A percentile compares a stretch with the other conserved stretches of the same genome.
These are phyloP conservation scores for Trichonephila inaurata DNA, from an alignment of 1,140 invertebrate genomes.

Conservation along the genomic window DNA sequence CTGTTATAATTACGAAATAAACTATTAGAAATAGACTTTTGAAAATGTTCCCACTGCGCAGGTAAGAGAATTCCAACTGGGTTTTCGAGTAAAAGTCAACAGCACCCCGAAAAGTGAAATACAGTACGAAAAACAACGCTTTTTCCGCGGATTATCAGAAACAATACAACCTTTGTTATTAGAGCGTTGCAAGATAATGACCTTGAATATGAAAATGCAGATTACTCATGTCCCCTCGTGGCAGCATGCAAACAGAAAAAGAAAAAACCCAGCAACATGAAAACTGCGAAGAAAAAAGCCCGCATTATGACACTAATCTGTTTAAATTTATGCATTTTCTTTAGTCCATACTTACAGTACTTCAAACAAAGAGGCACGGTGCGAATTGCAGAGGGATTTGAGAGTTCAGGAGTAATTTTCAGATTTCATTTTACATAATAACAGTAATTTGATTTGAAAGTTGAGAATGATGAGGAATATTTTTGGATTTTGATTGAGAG, in stretches of 20 bases:
- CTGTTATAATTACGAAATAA: too few relatives aligned
- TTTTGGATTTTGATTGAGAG: background rate
- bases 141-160: background rate
- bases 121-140: background rate
- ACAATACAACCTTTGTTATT: slow-evolving; percentile 8
- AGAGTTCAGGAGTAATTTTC: background rate
- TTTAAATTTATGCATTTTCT: background rate
- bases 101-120: background rate
- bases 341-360: background rate
- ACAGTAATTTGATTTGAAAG: background rate
- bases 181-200: slow-evolving; percentile 25
- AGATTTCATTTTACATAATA: background rate
- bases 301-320: background rate
- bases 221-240: background rate
- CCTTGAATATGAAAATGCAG: background rate
- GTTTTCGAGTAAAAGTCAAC: background rate
- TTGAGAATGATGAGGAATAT: background rate
- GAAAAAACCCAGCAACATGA: background rate
- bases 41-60: too few relatives aligned
- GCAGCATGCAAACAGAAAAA: background rate
- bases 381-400: background rate
- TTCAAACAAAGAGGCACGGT: background rate
- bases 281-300: background rate
- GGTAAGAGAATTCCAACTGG: background rate
- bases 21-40: too few relatives aligned